Evolutionary conservation across 2,888 invertebrate genomes (phyloP).

Genomic region (Agrotis puta): DNA sequence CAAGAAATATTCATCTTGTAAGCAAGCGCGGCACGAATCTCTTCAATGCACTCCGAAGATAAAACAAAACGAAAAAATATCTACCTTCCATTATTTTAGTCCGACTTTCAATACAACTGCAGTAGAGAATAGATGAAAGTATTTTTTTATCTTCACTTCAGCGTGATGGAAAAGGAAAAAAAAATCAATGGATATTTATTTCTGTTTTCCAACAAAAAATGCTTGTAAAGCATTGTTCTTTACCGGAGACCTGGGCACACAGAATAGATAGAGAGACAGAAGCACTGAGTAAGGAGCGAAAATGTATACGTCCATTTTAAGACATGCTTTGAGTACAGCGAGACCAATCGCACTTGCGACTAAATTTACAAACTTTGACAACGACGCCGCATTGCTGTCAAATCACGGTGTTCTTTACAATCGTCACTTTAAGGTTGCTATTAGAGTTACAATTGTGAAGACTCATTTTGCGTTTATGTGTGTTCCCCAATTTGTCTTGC

Average conservation of each 20-base stretch:
- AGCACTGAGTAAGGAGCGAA: not conserved
- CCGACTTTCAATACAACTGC: conserved; percentile 38
- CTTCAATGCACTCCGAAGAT: conserved; percentile 6
- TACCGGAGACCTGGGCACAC: conserved; percentile 2
- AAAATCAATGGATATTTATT: conserved; percentile 58
- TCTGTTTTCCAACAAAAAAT: conserved; percentile 51
- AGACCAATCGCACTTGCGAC: not conserved
- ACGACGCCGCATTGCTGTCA: not conserved
- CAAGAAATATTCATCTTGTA: not conserved
- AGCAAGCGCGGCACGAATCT: conserved; percentile 3
- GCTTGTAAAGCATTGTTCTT: conserved; percentile 43
- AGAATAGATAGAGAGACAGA: conserved; percentile 12
- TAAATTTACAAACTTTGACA: too few species aligned
- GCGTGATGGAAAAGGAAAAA: conserved; percentile 37
- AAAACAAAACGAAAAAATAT: conserved; percentile 25
- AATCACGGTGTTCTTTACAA: not conserved
- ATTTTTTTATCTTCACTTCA: conserved; percentile 39
- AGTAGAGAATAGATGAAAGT: conserved; percentile 47
- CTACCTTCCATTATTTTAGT: conserved; percentile 35
- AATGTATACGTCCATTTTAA: not conserved
- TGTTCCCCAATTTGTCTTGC: rapidly evolving
- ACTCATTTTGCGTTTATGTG: too few species aligned
- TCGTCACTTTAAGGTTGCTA: not conserved
- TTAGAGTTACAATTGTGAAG: too few species aligned
- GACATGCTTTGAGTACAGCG: too few species aligned